phyloP scores from a whole-genome alignment of 2,888 invertebrate species.

The Ariolimax columbianus region DNA sequence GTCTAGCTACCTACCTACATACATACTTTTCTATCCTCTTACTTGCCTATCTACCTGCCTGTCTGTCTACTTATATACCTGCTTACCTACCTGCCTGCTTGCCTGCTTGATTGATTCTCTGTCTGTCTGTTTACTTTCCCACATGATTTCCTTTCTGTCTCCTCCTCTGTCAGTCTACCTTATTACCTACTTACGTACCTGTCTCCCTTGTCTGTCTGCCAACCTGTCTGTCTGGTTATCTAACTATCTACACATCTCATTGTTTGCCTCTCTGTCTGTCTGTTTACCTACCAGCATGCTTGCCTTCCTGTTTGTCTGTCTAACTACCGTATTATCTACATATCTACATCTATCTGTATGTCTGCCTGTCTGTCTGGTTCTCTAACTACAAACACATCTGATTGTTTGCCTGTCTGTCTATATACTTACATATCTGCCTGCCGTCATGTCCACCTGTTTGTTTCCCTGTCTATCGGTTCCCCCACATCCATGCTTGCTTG shows the following conservation, averaged over 20 bases:
- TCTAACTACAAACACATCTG: background rate
- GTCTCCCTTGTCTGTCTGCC: too few species aligned
- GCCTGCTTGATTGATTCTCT: background rate
- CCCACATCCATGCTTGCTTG: too few species aligned
- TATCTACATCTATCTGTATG: conserved; percentile 14
- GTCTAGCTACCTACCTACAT: background rate
- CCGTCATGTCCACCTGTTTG: background rate
- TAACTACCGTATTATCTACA: background rate
- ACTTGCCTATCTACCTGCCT: background rate
- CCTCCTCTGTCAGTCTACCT: background rate
- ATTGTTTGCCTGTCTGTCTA: background rate
- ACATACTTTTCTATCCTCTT: background rate
- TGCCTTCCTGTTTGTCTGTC: background rate
- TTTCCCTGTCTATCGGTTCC: background rate
- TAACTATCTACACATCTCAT: background rate
- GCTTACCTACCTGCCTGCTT: background rate
- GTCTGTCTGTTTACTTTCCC: background rate
- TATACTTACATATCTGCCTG: background rate
- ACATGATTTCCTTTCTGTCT: background rate
- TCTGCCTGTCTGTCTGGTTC: background rate
- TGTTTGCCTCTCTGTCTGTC: background rate
- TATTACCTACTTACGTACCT: too few species aligned
- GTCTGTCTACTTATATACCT: background rate
- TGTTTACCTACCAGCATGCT: background rate
- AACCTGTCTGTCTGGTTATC: too few species aligned